Conservation (phyloP, 1,140 invertebrate genomes). For the Monochamus saltuarius region DNA sequence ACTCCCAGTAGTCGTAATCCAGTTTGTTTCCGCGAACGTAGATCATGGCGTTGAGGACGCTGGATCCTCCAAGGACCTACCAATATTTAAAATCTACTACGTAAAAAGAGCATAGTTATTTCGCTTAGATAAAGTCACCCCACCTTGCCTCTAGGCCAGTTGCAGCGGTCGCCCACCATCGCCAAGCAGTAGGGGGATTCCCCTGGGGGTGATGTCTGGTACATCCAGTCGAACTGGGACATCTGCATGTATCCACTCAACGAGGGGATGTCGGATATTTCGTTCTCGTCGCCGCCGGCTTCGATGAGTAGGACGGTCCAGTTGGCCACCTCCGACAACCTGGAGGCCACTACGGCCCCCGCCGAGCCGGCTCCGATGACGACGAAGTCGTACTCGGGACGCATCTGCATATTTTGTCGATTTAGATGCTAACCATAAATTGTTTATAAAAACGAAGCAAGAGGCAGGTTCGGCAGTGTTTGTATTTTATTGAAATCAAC, state of each 20-base stretch:
- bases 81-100: constrained; percentile 7
- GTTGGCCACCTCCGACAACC: constrained; percentile 76
- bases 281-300: constrained; percentile 79
- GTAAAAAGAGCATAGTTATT: not conserved
- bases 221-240: constrained; percentile 89
- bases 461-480: no score
- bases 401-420: no score
- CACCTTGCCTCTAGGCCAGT: constrained; percentile 76
- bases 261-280: constrained; percentile 76
- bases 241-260: constrained; percentile 75
- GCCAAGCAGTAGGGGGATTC: constrained; percentile 75
- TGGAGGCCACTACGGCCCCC: constrained; percentile 87
- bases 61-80: constrained; percentile 84
- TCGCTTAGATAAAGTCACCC: constrained; percentile 11
- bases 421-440: no score
- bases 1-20: constrained; percentile 92
- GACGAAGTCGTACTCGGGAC: constrained; percentile 77
- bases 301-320: constrained; percentile 82
- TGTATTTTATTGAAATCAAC: no score
- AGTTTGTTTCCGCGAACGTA: constrained; percentile 89
- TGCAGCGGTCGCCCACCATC: constrained; percentile 80
- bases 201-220: constrained; percentile 79
- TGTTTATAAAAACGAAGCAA: no score
- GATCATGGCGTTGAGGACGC: constrained; percentile 93
- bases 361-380: constrained; percentile 89